Percentiles rank a stretch among this genome's conserved stretches.
These are phyloP conservation scores for Cyprinodon diabolis DNA, from an alignment of 2,797 vertebrate genomes.

Conservation along the genomic window DNA sequence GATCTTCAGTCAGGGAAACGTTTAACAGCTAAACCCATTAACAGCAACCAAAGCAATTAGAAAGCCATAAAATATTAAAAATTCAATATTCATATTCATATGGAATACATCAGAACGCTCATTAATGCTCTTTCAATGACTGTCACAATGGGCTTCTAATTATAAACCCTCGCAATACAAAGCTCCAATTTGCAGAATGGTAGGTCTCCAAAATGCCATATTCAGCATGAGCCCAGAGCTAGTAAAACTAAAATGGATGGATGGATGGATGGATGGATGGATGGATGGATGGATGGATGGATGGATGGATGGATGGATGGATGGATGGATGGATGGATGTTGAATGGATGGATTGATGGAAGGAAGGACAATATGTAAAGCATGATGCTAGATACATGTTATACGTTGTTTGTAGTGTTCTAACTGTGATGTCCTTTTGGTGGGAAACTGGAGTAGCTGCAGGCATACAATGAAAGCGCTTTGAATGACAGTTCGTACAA, in stretches of 20 bases:
- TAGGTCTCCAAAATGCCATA: conserved; percentile 62
- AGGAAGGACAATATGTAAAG: conserved; percentile 48
- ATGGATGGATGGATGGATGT: not conserved
- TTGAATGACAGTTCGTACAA: conserved; percentile 83
- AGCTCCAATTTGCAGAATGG: conserved; percentile 73
- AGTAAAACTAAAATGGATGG: not conserved
- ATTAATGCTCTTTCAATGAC: conserved; percentile 75
- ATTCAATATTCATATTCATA: conserved; percentile 77
- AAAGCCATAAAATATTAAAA: conserved; percentile 80
- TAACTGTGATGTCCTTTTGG: conserved; percentile 26
- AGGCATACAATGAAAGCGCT: conserved; percentile 80
- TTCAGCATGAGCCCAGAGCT: conserved; percentile 44
- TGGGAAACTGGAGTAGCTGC: conserved; percentile 53
- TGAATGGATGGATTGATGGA: not conserved
- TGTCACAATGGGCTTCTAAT: conserved; percentile 78
- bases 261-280: not conserved
- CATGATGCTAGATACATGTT: conserved; percentile 34
- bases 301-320: conserved; percentile 32
- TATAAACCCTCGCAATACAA: conserved; percentile 77
- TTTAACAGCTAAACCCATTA: conserved; percentile 69
- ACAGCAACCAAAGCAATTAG: conserved; percentile 75
- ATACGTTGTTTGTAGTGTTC: conserved; percentile 45
- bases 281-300: not conserved
- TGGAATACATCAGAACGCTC: conserved; percentile 77
- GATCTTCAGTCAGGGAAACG: conserved; percentile 61